Evolutionary conservation across 1,140 invertebrate genomes (phyloP).

Genomic region (Lasioglossum baleicum): DNA sequence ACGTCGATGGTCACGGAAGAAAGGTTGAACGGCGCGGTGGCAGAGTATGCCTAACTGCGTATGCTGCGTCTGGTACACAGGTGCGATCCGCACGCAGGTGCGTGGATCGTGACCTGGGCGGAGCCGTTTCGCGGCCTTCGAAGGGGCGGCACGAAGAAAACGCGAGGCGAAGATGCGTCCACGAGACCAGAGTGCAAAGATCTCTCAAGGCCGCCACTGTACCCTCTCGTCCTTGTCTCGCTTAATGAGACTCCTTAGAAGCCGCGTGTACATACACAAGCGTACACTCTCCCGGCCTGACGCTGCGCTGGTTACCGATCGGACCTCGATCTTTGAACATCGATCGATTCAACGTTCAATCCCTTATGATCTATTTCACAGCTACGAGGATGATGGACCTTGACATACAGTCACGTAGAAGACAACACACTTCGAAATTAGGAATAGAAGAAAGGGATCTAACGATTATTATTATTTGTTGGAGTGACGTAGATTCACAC

Average conservation of each 20-base stretch:
- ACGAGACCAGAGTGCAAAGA: slow-evolving; percentile 72
- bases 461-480: too few relatives aligned
- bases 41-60: not conserved
- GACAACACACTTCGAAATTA: too few relatives aligned
- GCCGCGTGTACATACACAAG: slow-evolving; percentile 12
- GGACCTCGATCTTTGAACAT: too few relatives aligned
- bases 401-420: too few relatives aligned
- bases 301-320: too few relatives aligned
- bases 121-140: slow-evolving; percentile 69
- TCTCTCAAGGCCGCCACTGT: slow-evolving; percentile 72
- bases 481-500: too few relatives aligned
- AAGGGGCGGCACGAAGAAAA: slow-evolving; percentile 61
- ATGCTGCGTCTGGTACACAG: slow-evolving; percentile 8
- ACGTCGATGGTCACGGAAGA: not conserved
- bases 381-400: too few relatives aligned
- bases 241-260: slow-evolving; percentile 70
- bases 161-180: slow-evolving; percentile 63
- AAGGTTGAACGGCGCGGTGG: not conserved
- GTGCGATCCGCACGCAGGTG: slow-evolving; percentile 60
- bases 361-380: too few relatives aligned
- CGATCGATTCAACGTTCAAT: too few relatives aligned
- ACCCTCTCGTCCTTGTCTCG: slow-evolving; percentile 71
- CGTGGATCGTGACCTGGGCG: slow-evolving; percentile 70
- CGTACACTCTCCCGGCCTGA: not conserved
- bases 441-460: too few relatives aligned